These are phyloP conservation scores for Clunio marinus DNA, from an alignment of 2,888 invertebrate species.

Conservation along the genomic window DNA sequence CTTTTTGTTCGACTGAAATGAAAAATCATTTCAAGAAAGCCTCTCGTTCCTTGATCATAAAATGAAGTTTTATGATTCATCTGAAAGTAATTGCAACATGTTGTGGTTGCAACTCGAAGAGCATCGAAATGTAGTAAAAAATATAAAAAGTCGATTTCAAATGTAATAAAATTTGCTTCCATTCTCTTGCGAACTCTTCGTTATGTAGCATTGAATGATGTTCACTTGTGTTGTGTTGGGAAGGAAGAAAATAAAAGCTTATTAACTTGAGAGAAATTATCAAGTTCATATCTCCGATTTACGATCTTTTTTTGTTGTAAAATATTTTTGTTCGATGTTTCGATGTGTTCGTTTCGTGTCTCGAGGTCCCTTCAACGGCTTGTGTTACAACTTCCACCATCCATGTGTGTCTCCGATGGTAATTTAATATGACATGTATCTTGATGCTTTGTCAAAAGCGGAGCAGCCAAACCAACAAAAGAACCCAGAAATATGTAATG, in stretches of 20 bases:
- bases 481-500: slow-evolving; percentile 13
- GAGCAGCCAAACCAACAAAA: slow-evolving; percentile 19
- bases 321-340: not conserved
- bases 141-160: not conserved
- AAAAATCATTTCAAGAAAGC: no score
- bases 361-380: slow-evolving; percentile 18
- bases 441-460: slow-evolving; percentile 32
- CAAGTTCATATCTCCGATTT: slow-evolving; percentile 16
- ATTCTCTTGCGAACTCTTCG: not conserved
- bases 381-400: slow-evolving; percentile 11
- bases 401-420: slow-evolving; percentile 35
- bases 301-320: not conserved
- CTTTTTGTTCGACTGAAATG: no score
- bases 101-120: not conserved
- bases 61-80: not conserved
- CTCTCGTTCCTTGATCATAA: not conserved
- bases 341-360: not conserved
- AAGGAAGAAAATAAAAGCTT: not conserved
- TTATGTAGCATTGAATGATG: not conserved
- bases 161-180: not conserved
- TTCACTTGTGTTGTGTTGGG: not conserved
- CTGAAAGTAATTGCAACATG: not conserved
- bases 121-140: not conserved
- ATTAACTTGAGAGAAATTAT: slow-evolving; percentile 23
- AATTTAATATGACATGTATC: slow-evolving; percentile 26